phyloP scores from a whole-genome alignment of 2,888 invertebrate genomes.

The Amiota communis region DNA sequence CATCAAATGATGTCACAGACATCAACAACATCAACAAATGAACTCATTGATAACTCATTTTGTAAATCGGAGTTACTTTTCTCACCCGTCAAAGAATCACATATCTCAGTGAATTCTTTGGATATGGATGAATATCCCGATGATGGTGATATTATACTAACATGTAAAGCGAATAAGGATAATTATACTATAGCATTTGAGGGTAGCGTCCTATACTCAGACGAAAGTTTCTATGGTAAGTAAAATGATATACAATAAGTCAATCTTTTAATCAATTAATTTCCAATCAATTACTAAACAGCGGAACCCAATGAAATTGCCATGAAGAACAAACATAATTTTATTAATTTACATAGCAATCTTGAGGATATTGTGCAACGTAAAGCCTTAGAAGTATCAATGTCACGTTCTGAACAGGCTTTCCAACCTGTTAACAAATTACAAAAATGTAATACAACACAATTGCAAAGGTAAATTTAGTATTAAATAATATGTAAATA shows the following conservation, averaged over 20 bases:
- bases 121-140: constrained; percentile 86
- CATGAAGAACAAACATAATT: constrained; percentile 70
- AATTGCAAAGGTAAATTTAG: constrained; percentile 76
- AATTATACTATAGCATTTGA: constrained; percentile 97
- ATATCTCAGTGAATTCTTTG: constrained; percentile 90
- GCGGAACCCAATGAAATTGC: constrained; percentile 70
- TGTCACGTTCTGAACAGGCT: constrained; percentile 91
- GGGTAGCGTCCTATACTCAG: constrained; percentile 89
- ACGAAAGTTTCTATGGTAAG: constrained; percentile 83
- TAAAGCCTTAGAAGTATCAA: constrained; percentile 80
- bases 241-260: background rate
- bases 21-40: constrained; percentile 75
- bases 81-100: constrained; percentile 89
- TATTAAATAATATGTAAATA: background rate
- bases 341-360: constrained; percentile 72
- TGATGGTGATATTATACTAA: constrained; percentile 89
- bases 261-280: background rate
- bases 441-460: constrained; percentile 80
- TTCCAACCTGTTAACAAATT: constrained; percentile 92
- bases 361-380: constrained; percentile 73
- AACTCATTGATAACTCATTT: constrained; percentile 86
- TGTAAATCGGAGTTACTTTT: constrained; percentile 93
- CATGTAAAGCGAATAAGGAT: constrained; percentile 93
- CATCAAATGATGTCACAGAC: constrained; percentile 62
- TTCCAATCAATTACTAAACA: constrained; percentile 32